Conservation (phyloP, 2,113 vertebrate species). For the Hystrix cristata region DNA sequence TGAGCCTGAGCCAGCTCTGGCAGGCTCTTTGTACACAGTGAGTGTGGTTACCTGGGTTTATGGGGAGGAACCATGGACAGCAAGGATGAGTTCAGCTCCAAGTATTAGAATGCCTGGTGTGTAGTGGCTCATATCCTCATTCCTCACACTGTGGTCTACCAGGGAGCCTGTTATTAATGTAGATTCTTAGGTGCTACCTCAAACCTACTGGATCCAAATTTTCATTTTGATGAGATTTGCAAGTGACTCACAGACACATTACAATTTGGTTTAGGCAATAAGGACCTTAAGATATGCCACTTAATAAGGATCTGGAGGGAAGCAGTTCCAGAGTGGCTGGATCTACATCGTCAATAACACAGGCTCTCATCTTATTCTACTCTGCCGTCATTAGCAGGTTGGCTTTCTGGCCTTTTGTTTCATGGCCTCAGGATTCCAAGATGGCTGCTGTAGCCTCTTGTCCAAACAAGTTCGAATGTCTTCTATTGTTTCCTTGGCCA, state of each 20-base stretch:
- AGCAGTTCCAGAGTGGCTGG: not conserved
- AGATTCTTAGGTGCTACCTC: not conserved
- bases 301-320: not conserved
- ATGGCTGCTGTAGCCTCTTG: not conserved
- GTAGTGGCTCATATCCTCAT: not conserved
- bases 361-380: not conserved
- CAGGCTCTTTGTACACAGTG: not conserved
- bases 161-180: not conserved
- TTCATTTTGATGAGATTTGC: conserved; percentile 30
- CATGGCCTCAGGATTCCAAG: not conserved
- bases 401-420: not conserved
- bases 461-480: not conserved
- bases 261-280: not conserved
- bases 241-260: conserved; percentile 15
- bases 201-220: not conserved
- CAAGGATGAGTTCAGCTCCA: not conserved
- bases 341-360: too few relatives aligned
- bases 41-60: not conserved
- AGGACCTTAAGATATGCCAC: not conserved
- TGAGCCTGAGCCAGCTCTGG: not conserved
- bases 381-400: not conserved
- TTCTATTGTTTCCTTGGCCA: not conserved
- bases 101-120: not conserved
- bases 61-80: not conserved
- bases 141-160: not conserved